Conservation (phyloP, 2,113 vertebrate genomes). For the Xenus cinereus region DNA sequence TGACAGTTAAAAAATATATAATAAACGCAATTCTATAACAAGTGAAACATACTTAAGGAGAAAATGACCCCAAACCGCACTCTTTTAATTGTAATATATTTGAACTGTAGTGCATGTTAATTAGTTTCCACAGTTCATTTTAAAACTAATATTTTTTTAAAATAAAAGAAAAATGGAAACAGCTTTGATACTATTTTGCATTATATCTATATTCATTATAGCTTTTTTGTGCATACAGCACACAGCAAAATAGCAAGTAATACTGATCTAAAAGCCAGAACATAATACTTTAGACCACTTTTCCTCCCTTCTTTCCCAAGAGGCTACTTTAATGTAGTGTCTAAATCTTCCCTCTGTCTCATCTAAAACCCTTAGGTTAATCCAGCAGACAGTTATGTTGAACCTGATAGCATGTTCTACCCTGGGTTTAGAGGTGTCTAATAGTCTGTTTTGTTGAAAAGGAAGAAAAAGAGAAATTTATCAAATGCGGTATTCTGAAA, state of each 20-base stretch:
- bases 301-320: not conserved
- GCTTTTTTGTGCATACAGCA: not conserved
- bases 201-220: not conserved
- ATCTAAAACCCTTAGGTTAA: not conserved
- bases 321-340: not conserved
- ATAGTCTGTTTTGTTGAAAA: not conserved
- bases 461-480: not conserved
- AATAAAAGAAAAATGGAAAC: not conserved
- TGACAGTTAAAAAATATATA: not conserved
- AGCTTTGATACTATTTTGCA: not conserved
- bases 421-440: not conserved
- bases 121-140: not conserved
- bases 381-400: not conserved
- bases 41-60: not conserved
- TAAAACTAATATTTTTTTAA: not conserved
- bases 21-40: not conserved
- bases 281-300: not conserved
- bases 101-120: constrained; percentile 23
- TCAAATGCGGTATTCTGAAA: not conserved
- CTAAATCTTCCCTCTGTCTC: not conserved
- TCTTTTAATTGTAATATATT: constrained; percentile 15
- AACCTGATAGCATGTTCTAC: not conserved
- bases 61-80: not conserved
- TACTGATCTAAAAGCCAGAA: not conserved
- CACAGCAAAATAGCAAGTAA: not conserved